phyloP scores from a whole-genome alignment of 1,140 invertebrate genomes.

The Venustaconcha ellipsiformis region DNA sequence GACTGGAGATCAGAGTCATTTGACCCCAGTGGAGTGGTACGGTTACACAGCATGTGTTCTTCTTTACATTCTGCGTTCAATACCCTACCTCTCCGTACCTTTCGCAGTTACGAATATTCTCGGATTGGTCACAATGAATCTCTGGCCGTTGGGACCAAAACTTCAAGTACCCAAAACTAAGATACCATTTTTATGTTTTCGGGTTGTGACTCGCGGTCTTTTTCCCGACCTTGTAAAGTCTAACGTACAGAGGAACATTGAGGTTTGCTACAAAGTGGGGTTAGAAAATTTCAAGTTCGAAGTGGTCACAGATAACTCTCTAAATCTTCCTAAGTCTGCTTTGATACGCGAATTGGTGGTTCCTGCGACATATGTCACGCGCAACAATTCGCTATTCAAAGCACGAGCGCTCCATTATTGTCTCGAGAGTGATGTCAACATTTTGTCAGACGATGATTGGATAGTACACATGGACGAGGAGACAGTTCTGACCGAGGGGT shows the following conservation, averaged over 20 bases:
- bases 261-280: conserved; percentile 88
- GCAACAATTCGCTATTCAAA: conserved; percentile 93
- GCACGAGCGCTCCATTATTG: conserved; percentile 96
- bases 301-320: conserved; percentile 93
- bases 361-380: conserved; percentile 86
- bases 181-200: conserved; percentile 95
- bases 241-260: conserved; percentile 90
- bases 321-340: conserved; percentile 80
- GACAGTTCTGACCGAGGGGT: conserved; percentile 92
- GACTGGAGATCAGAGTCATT: conserved; percentile 15
- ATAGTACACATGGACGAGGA: conserved; percentile 98
- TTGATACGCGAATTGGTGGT: conserved; percentile 87
- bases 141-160: conserved; percentile 92
- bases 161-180: conserved; percentile 90
- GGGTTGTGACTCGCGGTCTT: conserved; percentile 95
- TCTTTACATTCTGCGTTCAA: conserved; percentile 19
- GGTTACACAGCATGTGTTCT: conserved; percentile 8
- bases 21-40: conserved; percentile 19
- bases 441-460: conserved; percentile 91
- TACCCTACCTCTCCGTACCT: conserved; percentile 40
- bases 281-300: conserved; percentile 97
- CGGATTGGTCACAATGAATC: conserved; percentile 86
- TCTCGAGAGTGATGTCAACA: conserved; percentile 89
- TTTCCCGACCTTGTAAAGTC: conserved; percentile 90
- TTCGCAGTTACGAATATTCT: conserved; percentile 73